These are phyloP conservation scores for Dicrurus megarhynchus DNA, from an alignment of 2,113 vertebrate genomes.

Conservation along the genomic window DNA sequence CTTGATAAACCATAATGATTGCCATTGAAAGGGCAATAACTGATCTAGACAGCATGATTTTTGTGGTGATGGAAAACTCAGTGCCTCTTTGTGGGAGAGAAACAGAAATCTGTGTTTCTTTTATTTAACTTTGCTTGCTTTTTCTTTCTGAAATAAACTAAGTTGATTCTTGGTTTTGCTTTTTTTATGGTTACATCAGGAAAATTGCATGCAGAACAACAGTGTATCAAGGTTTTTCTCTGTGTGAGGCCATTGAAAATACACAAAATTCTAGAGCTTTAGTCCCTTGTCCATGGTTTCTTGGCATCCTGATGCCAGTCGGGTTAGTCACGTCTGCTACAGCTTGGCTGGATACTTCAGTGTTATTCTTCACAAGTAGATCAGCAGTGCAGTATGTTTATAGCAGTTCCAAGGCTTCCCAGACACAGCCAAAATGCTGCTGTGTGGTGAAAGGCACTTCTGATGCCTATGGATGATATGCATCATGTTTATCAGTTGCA, in stretches of 20 bases:
- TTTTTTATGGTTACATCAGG: neutral
- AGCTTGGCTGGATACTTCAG: neutral
- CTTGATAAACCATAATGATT: neutral
- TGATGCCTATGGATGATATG: neutral
- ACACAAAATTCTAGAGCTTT: neutral
- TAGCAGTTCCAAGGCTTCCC: neutral
- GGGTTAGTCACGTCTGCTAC: neutral
- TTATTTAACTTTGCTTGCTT: neutral
- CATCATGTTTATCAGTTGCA: accelerated
- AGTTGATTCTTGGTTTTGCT: neutral
- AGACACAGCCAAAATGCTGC: neutral
- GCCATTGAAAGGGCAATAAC: neutral
- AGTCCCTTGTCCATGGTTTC: neutral
- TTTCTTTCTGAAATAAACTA: neutral
- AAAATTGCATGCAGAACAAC: neutral
- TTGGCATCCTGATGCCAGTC: neutral
- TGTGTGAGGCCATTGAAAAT: neutral
- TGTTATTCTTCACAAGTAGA: neutral
- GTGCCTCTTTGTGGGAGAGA: neutral
- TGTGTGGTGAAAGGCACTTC: neutral
- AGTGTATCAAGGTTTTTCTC: neutral
- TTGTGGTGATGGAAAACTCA: neutral
- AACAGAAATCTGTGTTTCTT: neutral
- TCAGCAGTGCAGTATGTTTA: neutral
- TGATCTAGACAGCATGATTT: neutral